Evolutionary conservation across 2,888 invertebrate genomes (phyloP).

Genomic region (Idaea dimidiata): DNA sequence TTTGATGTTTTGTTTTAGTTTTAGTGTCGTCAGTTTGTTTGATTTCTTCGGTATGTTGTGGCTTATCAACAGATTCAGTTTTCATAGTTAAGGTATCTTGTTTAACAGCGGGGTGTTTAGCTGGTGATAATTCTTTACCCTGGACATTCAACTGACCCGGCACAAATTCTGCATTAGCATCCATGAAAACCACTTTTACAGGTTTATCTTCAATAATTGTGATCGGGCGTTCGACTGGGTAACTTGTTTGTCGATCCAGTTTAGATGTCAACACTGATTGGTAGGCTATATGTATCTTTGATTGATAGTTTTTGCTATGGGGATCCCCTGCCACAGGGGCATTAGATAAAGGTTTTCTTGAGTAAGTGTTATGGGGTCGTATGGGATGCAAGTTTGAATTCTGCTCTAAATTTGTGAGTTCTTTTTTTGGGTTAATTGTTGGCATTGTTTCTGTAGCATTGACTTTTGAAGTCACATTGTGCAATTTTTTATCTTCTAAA

Average conservation of each 20-base stretch:
- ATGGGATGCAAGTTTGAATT: constrained; percentile 45
- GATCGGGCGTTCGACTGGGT: constrained; percentile 58
- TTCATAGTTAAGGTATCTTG: constrained; percentile 36
- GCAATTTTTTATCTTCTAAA: constrained; percentile 56
- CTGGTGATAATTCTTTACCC: constrained; percentile 61
- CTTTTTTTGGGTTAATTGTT: constrained; percentile 52
- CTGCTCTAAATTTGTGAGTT: constrained; percentile 44
- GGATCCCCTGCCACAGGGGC: constrained; percentile 41
- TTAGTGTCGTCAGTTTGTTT: constrained; percentile 56
- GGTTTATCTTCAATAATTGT: constrained; percentile 73
- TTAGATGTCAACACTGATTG: constrained; percentile 66
- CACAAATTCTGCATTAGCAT: constrained; percentile 50
- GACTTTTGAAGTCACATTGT: constrained; percentile 58
- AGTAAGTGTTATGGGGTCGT: constrained; percentile 43
- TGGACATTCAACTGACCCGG: constrained; percentile 58
- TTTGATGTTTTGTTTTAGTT: constrained; percentile 68
- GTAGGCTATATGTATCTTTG: constrained; percentile 69
- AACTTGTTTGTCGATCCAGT: constrained; percentile 17
- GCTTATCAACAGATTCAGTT: constrained; percentile 58
- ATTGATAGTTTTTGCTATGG: constrained; percentile 57
- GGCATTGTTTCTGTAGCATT: constrained; percentile 50
- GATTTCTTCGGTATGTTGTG: constrained; percentile 47
- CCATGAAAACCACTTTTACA: constrained; percentile 70
- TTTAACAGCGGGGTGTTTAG: constrained; percentile 36
- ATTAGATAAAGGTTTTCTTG: constrained; percentile 38